Percentiles rank a stretch among this genome's conserved stretches.
These are phyloP conservation scores for Epizoanthus scotinus DNA, from an alignment of 92 coral and sea anemone genomes.

Conservation along the genomic window DNA sequence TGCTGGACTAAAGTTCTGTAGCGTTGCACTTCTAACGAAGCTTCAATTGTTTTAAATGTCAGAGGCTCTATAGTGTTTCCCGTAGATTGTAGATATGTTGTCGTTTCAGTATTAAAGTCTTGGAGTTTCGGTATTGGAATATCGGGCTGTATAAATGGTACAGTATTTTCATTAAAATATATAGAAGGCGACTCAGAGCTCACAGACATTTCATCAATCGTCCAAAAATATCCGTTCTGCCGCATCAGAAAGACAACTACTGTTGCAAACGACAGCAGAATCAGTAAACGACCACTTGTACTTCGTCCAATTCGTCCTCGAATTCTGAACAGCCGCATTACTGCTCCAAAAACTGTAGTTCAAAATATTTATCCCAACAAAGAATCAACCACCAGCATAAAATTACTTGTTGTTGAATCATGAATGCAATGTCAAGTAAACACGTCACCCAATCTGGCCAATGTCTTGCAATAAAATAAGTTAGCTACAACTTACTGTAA, in stretches of 20 bases:
- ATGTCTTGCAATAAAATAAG: neutral
- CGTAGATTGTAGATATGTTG: neutral
- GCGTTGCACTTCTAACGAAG: slow-evolving; percentile 47
- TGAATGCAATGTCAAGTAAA: neutral
- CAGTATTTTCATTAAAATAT: neutral
- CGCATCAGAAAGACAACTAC: neutral
- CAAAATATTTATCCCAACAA: neutral
- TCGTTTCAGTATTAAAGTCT: neutral
- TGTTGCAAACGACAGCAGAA: neutral
- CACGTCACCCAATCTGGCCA: neutral
- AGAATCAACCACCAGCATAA: slow-evolving; percentile 26
- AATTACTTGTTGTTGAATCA: slow-evolving; percentile 12
- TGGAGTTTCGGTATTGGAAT: neutral
- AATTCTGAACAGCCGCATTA: slow-evolving; percentile 33
- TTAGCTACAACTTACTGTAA: neutral
- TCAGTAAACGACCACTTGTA: neutral
- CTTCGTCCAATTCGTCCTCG: slow-evolving; percentile 25
- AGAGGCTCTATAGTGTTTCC: neutral
- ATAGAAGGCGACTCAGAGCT: slow-evolving; percentile 7
- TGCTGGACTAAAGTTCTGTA: slow-evolving; percentile 56
- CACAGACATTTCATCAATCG: slow-evolving; percentile 6
- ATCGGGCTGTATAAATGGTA: neutral
- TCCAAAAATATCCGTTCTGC: slow-evolving; percentile 8
- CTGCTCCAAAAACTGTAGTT: neutral
- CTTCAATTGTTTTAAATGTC: slow-evolving; percentile 22